Conservation (phyloP, 2,888 invertebrate genomes). For the Adelphocoris suturalis region DNA sequence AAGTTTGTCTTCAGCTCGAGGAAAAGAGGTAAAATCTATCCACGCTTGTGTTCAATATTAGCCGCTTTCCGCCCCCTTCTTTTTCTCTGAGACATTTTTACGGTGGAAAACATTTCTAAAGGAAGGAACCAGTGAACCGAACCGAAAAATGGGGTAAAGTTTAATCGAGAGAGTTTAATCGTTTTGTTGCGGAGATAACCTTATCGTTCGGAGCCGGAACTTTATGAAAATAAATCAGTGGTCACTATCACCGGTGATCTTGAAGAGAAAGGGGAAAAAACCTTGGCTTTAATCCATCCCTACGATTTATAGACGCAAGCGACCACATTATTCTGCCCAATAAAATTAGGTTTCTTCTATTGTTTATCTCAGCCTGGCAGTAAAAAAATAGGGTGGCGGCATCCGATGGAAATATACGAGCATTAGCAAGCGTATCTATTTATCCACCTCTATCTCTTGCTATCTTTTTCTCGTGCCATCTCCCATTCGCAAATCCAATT, state of each 20-base stretch:
- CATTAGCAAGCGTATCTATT: conserved; percentile 23
- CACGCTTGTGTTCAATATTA: conserved; percentile 51
- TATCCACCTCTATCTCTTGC: background rate
- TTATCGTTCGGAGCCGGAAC: conserved; percentile 57
- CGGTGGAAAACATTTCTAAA: conserved; percentile 39
- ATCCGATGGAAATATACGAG: conserved; percentile 8
- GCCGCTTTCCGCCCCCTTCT: background rate
- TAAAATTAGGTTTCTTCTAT: conserved; percentile 55
- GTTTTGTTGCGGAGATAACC: conserved; percentile 41
- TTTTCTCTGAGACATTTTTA: conserved; percentile 23
- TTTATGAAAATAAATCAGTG: conserved; percentile 57
- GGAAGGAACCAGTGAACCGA: conserved; percentile 29
- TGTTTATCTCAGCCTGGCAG: conserved; percentile 41
- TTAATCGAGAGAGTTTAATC: conserved; percentile 57
- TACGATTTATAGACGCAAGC: conserved; percentile 44
- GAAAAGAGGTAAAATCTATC: conserved; percentile 50
- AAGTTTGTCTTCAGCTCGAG: conserved; percentile 49
- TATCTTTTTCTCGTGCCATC: background rate
- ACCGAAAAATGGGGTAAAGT: conserved; percentile 41
- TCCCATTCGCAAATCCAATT: background rate
- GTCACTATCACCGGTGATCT: conserved; percentile 60
- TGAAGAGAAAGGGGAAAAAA: conserved; percentile 47
- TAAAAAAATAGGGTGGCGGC: background rate
- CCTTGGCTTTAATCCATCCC: conserved; percentile 58
- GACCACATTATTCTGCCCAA: conserved; percentile 48